A percentile compares a stretch with the other conserved stretches of the same genome.
phyloP scores from a whole-genome alignment of 2,888 invertebrate genomes.

The Drosophila heteroneura region DNA sequence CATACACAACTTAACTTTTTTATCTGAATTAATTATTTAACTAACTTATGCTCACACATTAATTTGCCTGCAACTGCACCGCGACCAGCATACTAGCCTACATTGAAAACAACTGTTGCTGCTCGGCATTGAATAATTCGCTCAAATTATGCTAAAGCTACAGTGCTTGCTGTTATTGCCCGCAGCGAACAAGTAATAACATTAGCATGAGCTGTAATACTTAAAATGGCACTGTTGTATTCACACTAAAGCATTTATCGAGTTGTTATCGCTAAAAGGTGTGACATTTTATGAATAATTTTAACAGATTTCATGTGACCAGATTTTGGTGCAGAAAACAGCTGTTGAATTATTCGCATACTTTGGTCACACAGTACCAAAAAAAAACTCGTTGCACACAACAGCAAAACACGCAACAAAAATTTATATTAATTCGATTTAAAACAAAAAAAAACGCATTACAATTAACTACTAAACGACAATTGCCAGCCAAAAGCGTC shows the following conservation, averaged over 20 bases:
- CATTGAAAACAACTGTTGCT: conserved; percentile 34
- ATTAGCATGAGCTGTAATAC: not conserved
- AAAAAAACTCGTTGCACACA: conserved; percentile 63
- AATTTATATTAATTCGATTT: conserved; percentile 55
- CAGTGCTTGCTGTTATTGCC: not conserved
- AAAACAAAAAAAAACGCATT: conserved; percentile 48
- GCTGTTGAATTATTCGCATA: conserved; percentile 40
- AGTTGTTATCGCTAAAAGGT: conserved; percentile 18
- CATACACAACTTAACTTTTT: not conserved
- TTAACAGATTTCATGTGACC: conserved; percentile 32
- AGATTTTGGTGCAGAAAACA: conserved; percentile 29
- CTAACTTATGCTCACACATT: not conserved
- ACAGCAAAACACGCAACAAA: conserved; percentile 66
- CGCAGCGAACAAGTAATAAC: not conserved
- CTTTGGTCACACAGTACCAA: conserved; percentile 53
- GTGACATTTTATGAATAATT: conserved; percentile 28
- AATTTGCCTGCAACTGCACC: not conserved
- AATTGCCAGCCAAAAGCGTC: conserved; percentile 47
- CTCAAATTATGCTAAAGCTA: not conserved
- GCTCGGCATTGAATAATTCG: not conserved
- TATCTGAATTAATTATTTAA: not conserved
- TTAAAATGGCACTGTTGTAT: conserved; percentile 11
- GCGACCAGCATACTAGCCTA: conserved; percentile 10
- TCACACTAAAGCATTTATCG: not conserved
- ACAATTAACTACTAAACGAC: conserved; percentile 27